A percentile compares a stretch with the other conserved stretches of the same genome.
phyloP scores from a whole-genome alignment of 2,113 vertebrate species.

The Gila orcuttii region DNA sequence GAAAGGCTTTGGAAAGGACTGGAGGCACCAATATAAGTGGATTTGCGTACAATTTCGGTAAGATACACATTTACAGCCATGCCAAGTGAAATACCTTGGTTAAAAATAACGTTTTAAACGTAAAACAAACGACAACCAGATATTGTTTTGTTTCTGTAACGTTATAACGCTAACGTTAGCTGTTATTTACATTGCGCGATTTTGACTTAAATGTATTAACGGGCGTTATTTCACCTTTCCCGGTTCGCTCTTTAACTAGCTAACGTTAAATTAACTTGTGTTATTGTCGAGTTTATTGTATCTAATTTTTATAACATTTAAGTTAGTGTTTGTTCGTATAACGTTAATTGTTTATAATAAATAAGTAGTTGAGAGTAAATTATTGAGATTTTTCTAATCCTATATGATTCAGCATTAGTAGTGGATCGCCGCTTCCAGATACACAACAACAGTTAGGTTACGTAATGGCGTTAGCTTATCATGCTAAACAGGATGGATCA shows the following conservation, averaged over 20 bases:
- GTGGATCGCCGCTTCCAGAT: not conserved
- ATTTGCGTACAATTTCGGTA: not conserved
- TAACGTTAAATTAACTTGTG: not conserved
- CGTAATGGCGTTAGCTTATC: not conserved
- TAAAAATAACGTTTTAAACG: not conserved
- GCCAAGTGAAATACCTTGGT: not conserved
- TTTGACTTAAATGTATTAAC: not conserved
- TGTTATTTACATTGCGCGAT: not conserved
- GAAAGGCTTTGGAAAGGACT: not conserved
- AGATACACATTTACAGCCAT: not conserved
- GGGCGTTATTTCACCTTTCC: not conserved
- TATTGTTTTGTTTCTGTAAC: not conserved
- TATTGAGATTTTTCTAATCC: not conserved
- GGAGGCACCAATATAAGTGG: not conserved
- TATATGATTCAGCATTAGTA: conserved; percentile 20
- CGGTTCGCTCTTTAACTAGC: not conserved
- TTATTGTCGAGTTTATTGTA: too few species aligned
- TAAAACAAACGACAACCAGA: not conserved
- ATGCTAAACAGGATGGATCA: conserved; percentile 13
- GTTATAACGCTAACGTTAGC: too few species aligned
- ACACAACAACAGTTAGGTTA: not conserved
- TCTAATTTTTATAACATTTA: not conserved
- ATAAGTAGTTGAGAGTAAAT: too few species aligned
- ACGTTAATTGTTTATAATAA: not conserved
- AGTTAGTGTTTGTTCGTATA: not conserved